Conservation (phyloP, 2,113 vertebrate species). For the Rhinichthys klamathensis region DNA sequence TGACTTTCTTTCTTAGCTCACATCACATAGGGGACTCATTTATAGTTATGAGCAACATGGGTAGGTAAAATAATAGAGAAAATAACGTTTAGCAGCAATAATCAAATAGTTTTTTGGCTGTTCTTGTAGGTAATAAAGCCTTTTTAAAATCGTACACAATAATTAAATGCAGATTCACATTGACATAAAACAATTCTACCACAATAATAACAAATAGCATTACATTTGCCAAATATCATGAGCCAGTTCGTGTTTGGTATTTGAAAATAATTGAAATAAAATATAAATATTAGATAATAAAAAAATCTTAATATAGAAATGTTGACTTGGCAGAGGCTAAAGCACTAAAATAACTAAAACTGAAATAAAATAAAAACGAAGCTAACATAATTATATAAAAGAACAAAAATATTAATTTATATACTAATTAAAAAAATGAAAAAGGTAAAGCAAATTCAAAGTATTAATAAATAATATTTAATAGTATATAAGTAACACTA, state of each 20-base stretch:
- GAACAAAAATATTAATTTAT: not conserved
- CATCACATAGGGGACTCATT: not conserved
- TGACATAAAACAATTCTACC: not conserved
- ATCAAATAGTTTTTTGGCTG: not conserved
- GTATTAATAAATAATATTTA: not conserved
- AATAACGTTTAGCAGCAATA: not conserved
- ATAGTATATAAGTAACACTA: too few species aligned
- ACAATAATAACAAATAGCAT: not conserved
- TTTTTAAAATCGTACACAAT: not conserved
- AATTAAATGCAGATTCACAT: not conserved
- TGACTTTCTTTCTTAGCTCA: not conserved
- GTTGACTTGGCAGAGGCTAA: not conserved
- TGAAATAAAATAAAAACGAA: not conserved
- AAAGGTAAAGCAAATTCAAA: not conserved
- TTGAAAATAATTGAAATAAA: not conserved
- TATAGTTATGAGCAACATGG: not conserved
- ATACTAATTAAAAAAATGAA: not conserved
- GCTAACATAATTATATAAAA: not conserved
- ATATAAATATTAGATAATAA: not conserved
- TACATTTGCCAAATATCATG: not conserved
- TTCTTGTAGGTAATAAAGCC: not conserved
- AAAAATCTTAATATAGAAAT: not conserved
- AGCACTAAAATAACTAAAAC: not conserved
- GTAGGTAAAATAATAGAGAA: not conserved
- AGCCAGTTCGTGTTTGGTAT: not conserved